phyloP scores from a whole-genome alignment of 2,113 vertebrate genomes.

The Nettapus auritus region DNA sequence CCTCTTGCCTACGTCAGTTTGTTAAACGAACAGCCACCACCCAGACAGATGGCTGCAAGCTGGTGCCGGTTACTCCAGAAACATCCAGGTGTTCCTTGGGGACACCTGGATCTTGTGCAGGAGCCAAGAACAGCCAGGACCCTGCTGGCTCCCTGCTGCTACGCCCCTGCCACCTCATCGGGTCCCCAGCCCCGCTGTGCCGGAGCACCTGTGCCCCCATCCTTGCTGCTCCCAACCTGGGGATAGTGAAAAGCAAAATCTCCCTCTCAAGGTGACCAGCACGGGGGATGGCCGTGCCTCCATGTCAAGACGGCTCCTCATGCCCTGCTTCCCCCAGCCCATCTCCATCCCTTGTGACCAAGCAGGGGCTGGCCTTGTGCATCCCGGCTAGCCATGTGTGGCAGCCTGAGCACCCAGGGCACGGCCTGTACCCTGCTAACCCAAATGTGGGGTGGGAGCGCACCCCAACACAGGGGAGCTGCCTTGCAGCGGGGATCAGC shows the following conservation, averaged over 20 bases:
- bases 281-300: rapidly evolving
- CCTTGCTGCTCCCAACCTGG: neutral
- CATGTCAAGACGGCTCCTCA: neutral
- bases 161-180: too few relatives aligned
- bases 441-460: neutral
- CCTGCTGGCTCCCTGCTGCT: rapidly evolving
- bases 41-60: neutral
- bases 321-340: neutral
- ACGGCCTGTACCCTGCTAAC: neutral
- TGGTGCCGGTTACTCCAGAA: neutral
- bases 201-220: neutral
- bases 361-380: neutral
- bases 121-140: neutral
- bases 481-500: neutral
- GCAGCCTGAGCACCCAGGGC: neutral
- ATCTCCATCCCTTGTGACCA: neutral
- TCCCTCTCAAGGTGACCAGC: neutral
- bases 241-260: neutral
- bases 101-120: neutral
- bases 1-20: neutral
- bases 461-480: neutral
- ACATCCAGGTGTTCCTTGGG: neutral
- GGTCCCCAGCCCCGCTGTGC: neutral
- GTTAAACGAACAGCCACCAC: neutral
- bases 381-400: too few relatives aligned